Base-by-base conservation (phyloP, 2,113 vertebrate species). In the Nettapus auritus region DNA sequence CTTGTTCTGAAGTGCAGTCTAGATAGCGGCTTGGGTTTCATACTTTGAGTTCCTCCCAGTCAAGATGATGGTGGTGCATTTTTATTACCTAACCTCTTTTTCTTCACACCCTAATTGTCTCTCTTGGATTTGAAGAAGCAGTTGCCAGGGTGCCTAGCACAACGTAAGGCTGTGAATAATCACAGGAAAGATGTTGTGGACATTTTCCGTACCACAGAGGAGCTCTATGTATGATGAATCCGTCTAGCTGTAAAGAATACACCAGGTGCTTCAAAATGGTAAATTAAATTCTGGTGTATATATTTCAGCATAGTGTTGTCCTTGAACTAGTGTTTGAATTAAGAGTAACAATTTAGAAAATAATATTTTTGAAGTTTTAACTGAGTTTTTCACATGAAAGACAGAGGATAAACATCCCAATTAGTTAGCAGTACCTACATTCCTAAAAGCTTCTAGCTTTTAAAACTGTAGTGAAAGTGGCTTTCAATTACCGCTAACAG, bases 401-500 rank as follows among this genome's bases (percentile, higher is more conserved):
- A 31, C 52, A 82, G 26, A 74, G 78, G 44, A 42, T 70, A 90
- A 95, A 34, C 77, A 34, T 22, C 71, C 69, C 79, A 74, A 28
- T 95, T 94, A 97, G 64, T 93, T 88, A 90, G 89, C 64, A 74
- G 50, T 82, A 64, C 79, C 87, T 84, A 93, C 90, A 90, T 95
- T 87, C 79, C 52, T 80, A 21, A 76, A 76, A 73, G 70, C 89
- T 95, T 96, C 71, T 70, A 84, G 82, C 74, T 83, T 74, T 79
- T 80, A 96, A 82, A 75, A 53, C 73, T 79, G 38, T 93, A 93
- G 44, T 83, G 87, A 95, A 96, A 89, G 86, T 96, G 93, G 69
- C 84, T 97, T 97, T 97, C 84, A 83, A 88, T 82, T 97, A 66
- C 93, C 42, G 83, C 88, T 97, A 95, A 96, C 93, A 94, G 92